These are phyloP conservation scores for Hemicrepidius hirtus DNA, from an alignment of 2,888 invertebrate species.

Conservation along the genomic window DNA sequence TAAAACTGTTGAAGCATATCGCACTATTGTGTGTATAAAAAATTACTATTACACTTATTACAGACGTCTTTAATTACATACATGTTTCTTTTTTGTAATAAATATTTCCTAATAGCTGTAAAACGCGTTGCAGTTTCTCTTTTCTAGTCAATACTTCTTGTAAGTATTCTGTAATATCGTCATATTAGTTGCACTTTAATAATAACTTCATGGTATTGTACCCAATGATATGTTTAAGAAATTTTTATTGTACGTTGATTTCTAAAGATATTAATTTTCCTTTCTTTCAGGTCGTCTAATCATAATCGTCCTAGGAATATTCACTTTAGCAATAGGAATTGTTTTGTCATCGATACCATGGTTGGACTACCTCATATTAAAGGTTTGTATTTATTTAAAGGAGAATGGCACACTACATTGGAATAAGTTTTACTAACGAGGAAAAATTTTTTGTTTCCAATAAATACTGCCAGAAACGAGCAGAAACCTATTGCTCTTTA, in stretches of 20 bases:
- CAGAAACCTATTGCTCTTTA: too few relatives aligned
- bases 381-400: slow-evolving; percentile 75
- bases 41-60: neutral
- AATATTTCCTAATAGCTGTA: neutral
- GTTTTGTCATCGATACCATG: slow-evolving; percentile 90
- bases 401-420: too few relatives aligned
- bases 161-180: too few relatives aligned
- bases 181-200: slow-evolving; percentile 1
- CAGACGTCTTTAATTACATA: neutral
- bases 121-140: slow-evolving; percentile 15
- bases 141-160: neutral
- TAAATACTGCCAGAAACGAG: too few relatives aligned
- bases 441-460: too few relatives aligned
- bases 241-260: neutral
- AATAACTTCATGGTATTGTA: too few relatives aligned
- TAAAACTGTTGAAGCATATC: neutral
- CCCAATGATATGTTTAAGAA: neutral
- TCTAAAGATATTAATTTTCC: slow-evolving; percentile 30
- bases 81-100: slow-evolving; percentile 8
- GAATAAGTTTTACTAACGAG: too few relatives aligned
- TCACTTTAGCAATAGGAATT: slow-evolving; percentile 86
- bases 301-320: slow-evolving; percentile 86
- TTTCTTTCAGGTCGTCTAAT: slow-evolving; percentile 85
- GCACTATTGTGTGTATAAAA: neutral
- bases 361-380: slow-evolving; percentile 90